Evolutionary conservation across 2,113 vertebrate species (phyloP).

Genomic region (Semnornis frantzii): DNA sequence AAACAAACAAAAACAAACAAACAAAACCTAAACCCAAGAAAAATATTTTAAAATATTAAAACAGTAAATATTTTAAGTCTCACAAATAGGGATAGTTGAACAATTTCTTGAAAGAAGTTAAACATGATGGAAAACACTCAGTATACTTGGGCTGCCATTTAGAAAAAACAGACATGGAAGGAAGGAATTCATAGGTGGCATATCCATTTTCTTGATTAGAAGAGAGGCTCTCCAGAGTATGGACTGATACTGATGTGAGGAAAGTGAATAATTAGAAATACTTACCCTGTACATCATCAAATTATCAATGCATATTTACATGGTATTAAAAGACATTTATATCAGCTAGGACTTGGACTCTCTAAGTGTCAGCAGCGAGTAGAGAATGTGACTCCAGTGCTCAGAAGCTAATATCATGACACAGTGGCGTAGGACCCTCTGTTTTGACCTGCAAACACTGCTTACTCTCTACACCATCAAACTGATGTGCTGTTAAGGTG

Average conservation of each 20-base stretch:
- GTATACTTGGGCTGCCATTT: not conserved
- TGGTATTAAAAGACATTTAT: not conserved
- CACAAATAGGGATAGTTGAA: not conserved
- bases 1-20: no score
- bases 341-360: not conserved
- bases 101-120: not conserved
- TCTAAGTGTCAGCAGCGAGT: not conserved
- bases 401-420: not conserved
- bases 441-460: not conserved
- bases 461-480: not conserved
- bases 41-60: no score
- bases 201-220: not conserved
- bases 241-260: not conserved
- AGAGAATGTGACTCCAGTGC: not conserved
- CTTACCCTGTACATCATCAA: not conserved
- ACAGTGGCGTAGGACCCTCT: fast-evolving
- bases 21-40: no score
- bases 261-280: not conserved
- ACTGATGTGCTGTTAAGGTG: not conserved
- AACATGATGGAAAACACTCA: not conserved
- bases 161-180: not conserved
- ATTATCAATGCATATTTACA: not conserved
- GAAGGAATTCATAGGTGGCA: not conserved
- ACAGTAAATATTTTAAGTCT: not conserved
- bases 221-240: not conserved